Base-by-base conservation (phyloP, 2,797 vertebrate genomes). In the Eulemur mongoz region DNA sequence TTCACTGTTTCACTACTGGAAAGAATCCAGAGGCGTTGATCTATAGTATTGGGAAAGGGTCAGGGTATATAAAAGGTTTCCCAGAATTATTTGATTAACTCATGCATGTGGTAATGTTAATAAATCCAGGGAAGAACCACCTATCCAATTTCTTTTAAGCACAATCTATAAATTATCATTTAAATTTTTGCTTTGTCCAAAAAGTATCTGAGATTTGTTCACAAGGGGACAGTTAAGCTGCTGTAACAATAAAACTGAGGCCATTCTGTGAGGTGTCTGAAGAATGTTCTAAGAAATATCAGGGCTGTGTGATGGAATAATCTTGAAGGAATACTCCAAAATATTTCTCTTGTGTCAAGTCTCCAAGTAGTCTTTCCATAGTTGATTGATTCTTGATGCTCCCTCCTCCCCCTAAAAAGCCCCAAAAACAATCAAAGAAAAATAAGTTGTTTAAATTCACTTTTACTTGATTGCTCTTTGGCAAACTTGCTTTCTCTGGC, bases 71-170 rank as follows among this genome's bases (percentile, higher is more conserved):
- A 45, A 45, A 43, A 70, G 23, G 0, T 63, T 94, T 94, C 61
- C 65, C 40, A 94, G 78, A 94, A 93, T 81, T 63, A 35, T 50
- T 85, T 89, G 25, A 89, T 85, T 72, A 95, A 96, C 32, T 65
- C 57, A 32, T 85, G 20, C 50, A 61, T 93, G 32, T 78, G 87
- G 76, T 54, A 52, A 63, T 50, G 45, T 27, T 92, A 76, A 67
- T 70, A 90, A 87, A 84, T 84, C 27, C 40, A 87, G 70, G 8
- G 30, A 96, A 93, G 48, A 87, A 63, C 1, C 15, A 92, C 18
- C 3, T 5, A 63, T 83, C 59, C 14, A 54, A 22, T 93, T 93
- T 91, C 9, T 65, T 83, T 82, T 73, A 67, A 61, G 30, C 2
- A 11, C 20, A 82, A 30, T 75, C 52, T 79, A 14, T 67, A 75